Evolutionary conservation across 2,113 vertebrate species (phyloP), one percentile per base, ranked within the genome.

Genomic region (Eurypyga helias): DNA sequence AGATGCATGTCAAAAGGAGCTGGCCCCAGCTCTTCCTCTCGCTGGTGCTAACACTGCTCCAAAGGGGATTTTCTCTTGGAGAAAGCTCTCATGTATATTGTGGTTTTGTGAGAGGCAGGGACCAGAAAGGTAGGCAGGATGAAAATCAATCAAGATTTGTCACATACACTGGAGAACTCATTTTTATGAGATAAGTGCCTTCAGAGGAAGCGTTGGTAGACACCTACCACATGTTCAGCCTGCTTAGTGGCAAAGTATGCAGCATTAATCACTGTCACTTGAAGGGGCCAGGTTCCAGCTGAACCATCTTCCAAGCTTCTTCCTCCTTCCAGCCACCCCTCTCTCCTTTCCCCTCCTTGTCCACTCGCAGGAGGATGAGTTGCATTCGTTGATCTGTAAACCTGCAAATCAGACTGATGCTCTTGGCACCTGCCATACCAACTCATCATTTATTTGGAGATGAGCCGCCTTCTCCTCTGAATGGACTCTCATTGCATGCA

Each of bases 141-240:
- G 67, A 92, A 93, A 95, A 96, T 94, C 93, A 94, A 91, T 93
- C 87, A 93, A 93, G 81, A 52, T 91, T 87, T 90, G 89, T 91
- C 91, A 97, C 89, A 89, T 34, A 82, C 77, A 45, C 17, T 1
- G 18, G 75, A 91, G 83, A 94, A 85, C 45, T 87, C 72, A 31
- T 87, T 91, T 96, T 95, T 92, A 93, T 55, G 83, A 93, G 90
- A 60, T 52, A 94, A 91, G 66, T 76, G 84, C 90, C 90, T 96
- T 96, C 92, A 83, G 70, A 97, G 60, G 81, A 93, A 94, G 48
- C 15, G 0, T 58, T 61, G 84, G 87, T 72, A 76, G 93, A 87
- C 91, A 94, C 84, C 94, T 61, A 89, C 84, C 78, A 84, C 80
- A 67, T 83, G 90, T 85, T 94, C 90, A 91, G 65, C 70, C 84